These are phyloP conservation scores for Cryptops parisi DNA, from an alignment of 2,888 invertebrate species.

Conservation along the genomic window DNA sequence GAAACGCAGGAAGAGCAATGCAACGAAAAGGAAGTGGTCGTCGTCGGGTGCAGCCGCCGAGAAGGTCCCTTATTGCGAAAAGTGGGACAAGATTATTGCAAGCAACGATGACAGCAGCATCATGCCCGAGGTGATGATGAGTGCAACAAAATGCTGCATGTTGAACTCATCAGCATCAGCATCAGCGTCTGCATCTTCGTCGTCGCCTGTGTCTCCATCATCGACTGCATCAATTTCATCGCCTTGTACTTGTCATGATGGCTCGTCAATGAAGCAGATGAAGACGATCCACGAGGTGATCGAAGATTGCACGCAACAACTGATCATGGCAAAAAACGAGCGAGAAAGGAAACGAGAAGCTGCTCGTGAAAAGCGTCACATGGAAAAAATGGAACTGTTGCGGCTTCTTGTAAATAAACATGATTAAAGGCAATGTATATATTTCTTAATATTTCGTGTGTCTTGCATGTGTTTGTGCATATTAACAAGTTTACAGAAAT, in stretches of 20 bases:
- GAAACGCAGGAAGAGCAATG: not conserved
- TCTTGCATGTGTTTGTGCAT: too few species aligned
- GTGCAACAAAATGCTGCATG: not conserved
- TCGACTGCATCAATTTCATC: not conserved
- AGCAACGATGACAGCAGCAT: not conserved
- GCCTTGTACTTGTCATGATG: too few species aligned
- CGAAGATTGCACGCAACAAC: not conserved
- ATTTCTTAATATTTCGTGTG: too few species aligned
- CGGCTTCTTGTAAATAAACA: not conserved
- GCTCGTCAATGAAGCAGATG: not conserved
- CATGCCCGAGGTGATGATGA: not conserved
- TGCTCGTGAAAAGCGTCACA: too few species aligned
- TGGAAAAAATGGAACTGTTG: not conserved
- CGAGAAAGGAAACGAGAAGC: not conserved
- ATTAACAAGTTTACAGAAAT: too few species aligned
- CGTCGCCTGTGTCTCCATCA: not conserved
- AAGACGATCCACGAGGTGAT: not conserved
- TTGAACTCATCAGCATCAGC: not conserved
- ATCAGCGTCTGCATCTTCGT: not conserved
- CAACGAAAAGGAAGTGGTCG: not conserved
- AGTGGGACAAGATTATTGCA: not conserved
- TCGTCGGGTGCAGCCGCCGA: not conserved
- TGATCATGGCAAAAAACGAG: not conserved
- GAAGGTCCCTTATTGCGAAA: not conserved
- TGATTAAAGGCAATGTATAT: not conserved